Evolutionary conservation across 2,888 invertebrate species (phyloP).

Genomic region (Plagodis dolabraria): DNA sequence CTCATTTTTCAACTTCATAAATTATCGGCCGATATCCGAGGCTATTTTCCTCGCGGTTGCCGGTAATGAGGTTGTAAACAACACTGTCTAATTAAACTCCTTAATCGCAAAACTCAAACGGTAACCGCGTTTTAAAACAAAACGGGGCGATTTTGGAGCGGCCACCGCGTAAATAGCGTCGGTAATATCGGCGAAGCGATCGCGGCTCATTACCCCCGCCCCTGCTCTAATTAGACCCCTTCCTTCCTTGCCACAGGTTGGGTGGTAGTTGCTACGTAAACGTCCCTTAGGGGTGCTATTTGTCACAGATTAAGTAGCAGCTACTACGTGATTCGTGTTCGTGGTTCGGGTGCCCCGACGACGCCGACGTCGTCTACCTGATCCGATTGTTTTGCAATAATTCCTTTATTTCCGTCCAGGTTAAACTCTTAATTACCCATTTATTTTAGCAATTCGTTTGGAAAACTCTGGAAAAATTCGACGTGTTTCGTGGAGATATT

Average conservation of each 20-base stretch:
- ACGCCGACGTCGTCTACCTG: conserved; percentile 41
- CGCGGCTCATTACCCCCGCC: conserved; percentile 83
- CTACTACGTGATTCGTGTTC: neutral
- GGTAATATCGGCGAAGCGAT: conserved; percentile 83
- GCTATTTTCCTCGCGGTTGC: conserved; percentile 70
- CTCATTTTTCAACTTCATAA: conserved; percentile 81
- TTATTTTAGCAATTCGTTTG: conserved; percentile 59
- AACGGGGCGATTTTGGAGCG: conserved; percentile 82
- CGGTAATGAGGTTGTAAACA: conserved; percentile 84
- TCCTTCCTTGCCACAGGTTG: conserved; percentile 46
- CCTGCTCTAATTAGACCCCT: conserved; percentile 78
- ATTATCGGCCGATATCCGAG: conserved; percentile 78
- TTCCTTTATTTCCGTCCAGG: conserved; percentile 76
- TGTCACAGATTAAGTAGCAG: conserved; percentile 15
- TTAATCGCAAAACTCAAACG: conserved; percentile 85
- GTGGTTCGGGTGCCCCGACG: conserved; percentile 24
- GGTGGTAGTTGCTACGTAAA: conserved; percentile 17
- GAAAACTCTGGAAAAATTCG: conserved; percentile 33
- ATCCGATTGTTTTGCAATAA: conserved; percentile 82
- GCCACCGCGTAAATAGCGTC: conserved; percentile 82
- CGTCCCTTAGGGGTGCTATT: conserved; percentile 22
- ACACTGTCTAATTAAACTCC: conserved; percentile 84
- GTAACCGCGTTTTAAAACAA: conserved; percentile 83
- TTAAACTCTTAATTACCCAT: conserved; percentile 70
- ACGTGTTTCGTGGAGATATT: conserved; percentile 10